A percentile compares a stretch with the other conserved stretches of the same genome.
Evolutionary conservation across 2,888 invertebrate species (phyloP).

Genomic region (Lycocerus yunnanus): DNA sequence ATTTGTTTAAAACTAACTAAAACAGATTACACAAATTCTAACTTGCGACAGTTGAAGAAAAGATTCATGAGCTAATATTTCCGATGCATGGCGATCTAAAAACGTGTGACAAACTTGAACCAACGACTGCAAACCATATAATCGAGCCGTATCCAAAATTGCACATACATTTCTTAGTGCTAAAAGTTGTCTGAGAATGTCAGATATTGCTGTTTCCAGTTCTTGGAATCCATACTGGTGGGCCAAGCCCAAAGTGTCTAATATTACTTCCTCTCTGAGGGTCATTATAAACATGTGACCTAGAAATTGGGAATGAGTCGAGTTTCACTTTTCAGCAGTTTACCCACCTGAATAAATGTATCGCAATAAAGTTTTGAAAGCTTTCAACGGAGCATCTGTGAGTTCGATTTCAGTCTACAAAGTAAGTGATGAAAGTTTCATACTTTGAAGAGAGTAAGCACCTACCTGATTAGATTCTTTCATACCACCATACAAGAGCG

Average conservation of each 20-base stretch:
- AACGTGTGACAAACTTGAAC: constrained; percentile 85
- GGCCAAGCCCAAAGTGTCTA: constrained; percentile 81
- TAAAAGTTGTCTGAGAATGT: constrained; percentile 87
- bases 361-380: constrained; percentile 87
- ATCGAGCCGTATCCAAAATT: constrained; percentile 90
- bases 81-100: constrained; percentile 87
- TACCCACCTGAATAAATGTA: constrained; percentile 90
- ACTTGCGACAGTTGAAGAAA: constrained; percentile 85
- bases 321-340: background rate
- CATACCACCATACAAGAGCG: constrained; percentile 77
- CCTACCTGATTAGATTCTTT: constrained; percentile 69
- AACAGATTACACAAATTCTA: constrained; percentile 25
- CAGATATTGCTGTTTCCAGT: constrained; percentile 89
- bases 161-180: constrained; percentile 89
- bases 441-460: background rate
- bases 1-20: background rate
- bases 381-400: constrained; percentile 79
- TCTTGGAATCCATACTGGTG: constrained; percentile 96
- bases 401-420: constrained; percentile 81
- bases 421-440: constrained; percentile 32
- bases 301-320: constrained; percentile 38
- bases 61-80: constrained; percentile 82
- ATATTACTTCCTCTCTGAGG: constrained; percentile 69
- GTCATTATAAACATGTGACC: constrained; percentile 71
- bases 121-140: constrained; percentile 69